Evolutionary conservation across 1,140 invertebrate genomes (phyloP), one percentile per base, ranked within the genome.

Genomic region (Ips typographus): DNA sequence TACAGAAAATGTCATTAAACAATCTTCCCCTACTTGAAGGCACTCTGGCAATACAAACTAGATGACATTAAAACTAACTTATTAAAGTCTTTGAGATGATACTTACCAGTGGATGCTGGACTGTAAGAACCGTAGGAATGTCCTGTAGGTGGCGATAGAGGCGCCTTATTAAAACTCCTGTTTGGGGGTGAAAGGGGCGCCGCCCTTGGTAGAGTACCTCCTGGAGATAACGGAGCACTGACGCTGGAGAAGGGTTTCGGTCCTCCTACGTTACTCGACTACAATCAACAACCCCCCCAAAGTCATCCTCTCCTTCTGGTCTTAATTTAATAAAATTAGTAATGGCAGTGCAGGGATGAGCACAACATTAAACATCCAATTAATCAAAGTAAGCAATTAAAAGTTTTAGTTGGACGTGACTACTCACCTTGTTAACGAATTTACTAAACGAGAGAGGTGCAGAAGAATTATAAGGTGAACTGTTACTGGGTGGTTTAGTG

Each of bases 211-310:
- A 84, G 73, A 73, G 79, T 80, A 42, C 78, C 80, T 38, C 70
- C 66, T 38, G 82, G 73, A 76, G 82, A 83, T 40, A 75, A 76
- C 67, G 69, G 83, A 36, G 80, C 72, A 70, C 76, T 80, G 53
- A 80, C 77, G 71, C 79, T 83, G 49, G 83, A 81, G 74, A 89
- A 89, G 3, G 88, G 87, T 76, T 87, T 87, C 40, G 88, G 87
- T 37, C 72, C 74, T 57, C 65, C 68, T 7, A 55, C 40, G 51
- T 49, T 62, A 7, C 52, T 41, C 22, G 69, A 42, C 62, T 65
- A 59, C 44, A 49, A 3, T 8, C 7, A 49, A 49, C 1, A 49
- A 49, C 44, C 6, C 3, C 44, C 44, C 6, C 44, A 49, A 49
- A 3, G 22, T 49, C 44, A 49, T 1, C 7, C 22, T 22, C 22